Evolutionary conservation across 1,140 invertebrate species (phyloP).

Genomic region (Maniola jurtina): DNA sequence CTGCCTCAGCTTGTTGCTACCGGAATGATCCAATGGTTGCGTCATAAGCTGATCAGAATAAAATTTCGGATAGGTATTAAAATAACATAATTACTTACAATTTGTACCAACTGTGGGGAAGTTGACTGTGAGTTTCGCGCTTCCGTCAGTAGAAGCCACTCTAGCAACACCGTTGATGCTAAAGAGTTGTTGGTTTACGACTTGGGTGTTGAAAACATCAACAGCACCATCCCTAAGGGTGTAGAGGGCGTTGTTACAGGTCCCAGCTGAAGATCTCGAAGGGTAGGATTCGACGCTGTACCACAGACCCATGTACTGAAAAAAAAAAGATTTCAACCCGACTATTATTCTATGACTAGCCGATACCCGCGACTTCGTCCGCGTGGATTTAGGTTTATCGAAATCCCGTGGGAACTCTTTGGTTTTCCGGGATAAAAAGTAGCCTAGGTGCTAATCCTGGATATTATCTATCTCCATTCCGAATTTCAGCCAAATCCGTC

Average conservation of each 20-base stretch:
- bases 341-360: no score
- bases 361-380: no score
- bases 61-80: no score
- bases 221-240: conserved; percentile 35
- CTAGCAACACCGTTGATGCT: conserved; percentile 44
- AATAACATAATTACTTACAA: conserved; percentile 35
- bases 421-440: no score
- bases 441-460: no score
- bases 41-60: no score
- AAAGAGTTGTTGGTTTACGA: conserved; percentile 42
- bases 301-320: conserved; percentile 67
- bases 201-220: conserved; percentile 59
- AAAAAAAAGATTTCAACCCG: conserved; percentile 9
- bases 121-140: conserved; percentile 52
- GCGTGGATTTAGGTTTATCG: no score
- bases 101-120: conserved; percentile 50
- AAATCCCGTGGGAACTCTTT: no score
- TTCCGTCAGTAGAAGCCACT: conserved; percentile 39
- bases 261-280: conserved; percentile 45
- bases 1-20: no score
- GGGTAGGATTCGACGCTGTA: conserved; percentile 61
- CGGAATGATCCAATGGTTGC: no score
- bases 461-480: no score
- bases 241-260: conserved; percentile 54
- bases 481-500: no score